phyloP scores from a whole-genome alignment of 2,797 vertebrate genomes.

The Rhinella marina region DNA sequence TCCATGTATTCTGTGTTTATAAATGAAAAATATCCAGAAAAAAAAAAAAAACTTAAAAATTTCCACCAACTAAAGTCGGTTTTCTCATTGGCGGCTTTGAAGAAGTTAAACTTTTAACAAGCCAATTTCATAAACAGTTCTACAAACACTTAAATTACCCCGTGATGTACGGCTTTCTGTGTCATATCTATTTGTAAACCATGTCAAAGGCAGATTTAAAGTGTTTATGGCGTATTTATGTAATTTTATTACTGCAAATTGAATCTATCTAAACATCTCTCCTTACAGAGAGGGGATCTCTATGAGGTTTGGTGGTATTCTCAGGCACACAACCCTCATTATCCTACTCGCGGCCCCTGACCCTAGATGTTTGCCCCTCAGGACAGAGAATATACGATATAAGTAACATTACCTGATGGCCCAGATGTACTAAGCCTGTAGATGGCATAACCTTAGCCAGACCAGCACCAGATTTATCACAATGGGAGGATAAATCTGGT shows the following conservation, averaged over 20 bases:
- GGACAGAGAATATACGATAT: neutral
- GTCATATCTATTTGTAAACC: constrained; percentile 50
- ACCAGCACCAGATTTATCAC: too few relatives aligned
- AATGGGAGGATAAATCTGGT: too few relatives aligned
- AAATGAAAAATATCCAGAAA: neutral
- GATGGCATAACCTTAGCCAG: too few relatives aligned
- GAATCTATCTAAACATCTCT: constrained; percentile 47
- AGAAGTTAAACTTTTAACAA: constrained; percentile 39
- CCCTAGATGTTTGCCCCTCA: neutral
- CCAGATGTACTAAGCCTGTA: too few relatives aligned
- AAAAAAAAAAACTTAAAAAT: neutral
- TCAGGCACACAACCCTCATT: neutral
- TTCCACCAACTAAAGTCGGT: neutral
- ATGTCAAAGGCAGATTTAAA: constrained; percentile 48
- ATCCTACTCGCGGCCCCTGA: neutral
- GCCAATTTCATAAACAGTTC: constrained; percentile 36
- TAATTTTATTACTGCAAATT: constrained; percentile 52
- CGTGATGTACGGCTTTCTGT: constrained; percentile 25
- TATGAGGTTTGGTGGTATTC: neutral
- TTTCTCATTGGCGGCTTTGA: constrained; percentile 1
- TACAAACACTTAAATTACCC: constrained; percentile 29
- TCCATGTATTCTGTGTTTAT: neutral
- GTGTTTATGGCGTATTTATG: constrained; percentile 52
- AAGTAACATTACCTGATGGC: neutral
- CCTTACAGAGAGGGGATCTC: neutral